Evolutionary conservation across 2,113 vertebrate species (phyloP), one percentile per base, ranked within the genome.

Genomic region (Notiomystis cincta): DNA sequence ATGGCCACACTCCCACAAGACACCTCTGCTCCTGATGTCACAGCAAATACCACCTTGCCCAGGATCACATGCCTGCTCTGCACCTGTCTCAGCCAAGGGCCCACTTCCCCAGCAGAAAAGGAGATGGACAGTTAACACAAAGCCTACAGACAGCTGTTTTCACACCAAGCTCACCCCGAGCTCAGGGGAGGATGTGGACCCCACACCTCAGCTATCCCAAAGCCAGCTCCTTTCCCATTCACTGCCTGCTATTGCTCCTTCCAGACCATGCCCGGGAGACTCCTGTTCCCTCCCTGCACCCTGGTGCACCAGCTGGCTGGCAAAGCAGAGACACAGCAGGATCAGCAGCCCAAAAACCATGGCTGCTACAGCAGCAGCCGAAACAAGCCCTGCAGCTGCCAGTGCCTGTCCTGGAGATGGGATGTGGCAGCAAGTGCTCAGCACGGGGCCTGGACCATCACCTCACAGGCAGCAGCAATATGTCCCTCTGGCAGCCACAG

Each of bases 231-330:
- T 69, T 82, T 35, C 57, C 42, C 24, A 10, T 11, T 38, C 27
- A 3, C 27, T 24, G 15, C 21, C 44, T 27, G 40, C 30, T 47
- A 6, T 37, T 0, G 0, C 57, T 84, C 42, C 64, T 71, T 71
- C 45, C 1, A 0, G 17, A 51, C 22, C 35, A 5, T 3, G 0
- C 9, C 48, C 3, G 11, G 37, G 48, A 0, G 0, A 22, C 13
- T 56, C 33, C 66, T 62, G 57, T 57, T 86, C 38, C 37, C 65
- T n/a, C 44, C n/a, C 48, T 30, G 83, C 35, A 27, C 13, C 40
- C 44, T 5, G 1, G 4, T 40, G 24, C 17, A 5, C 57, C 2
- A 6, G 4, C 24, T 33, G 57, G 12, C 42, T 45, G 57, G 16
- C 21, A 35, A 53, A 70, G 51, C 2, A 4, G 31, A 22, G 11